Evolutionary conservation across 37 sponge, comb jelly and placozoan species (phyloP), one percentile per base, ranked within the genome.

Genomic region (Tethya wilhelma): DNA sequence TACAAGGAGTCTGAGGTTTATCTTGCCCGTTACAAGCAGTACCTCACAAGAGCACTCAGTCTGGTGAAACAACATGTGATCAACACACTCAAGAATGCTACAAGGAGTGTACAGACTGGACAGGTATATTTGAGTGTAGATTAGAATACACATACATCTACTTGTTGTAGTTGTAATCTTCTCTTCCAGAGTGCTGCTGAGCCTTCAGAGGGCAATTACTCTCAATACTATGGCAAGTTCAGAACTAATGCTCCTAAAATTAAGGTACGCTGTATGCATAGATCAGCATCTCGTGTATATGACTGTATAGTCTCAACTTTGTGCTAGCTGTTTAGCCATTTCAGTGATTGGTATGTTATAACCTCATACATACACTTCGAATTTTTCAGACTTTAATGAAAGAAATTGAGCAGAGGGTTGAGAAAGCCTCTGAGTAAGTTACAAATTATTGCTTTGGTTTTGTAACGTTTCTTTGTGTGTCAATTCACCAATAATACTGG

Each of bases 1-100:
- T 99, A 87, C 78, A 94, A 99, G 87, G 99, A 99, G 59, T 94
- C 97, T 4, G 76, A 80, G 32, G 83, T 93, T n/a, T 96, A 99
- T 56, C 59, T 93, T 31, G 93, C 90, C 14, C 74, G 95, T 6
- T 99, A 90, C 75, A 85, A 80, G 69, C 99, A 88, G 69, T 85
- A 83, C 44, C 90, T 89, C 45, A 82, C 91, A 4, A 63, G 93
- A 30, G 93, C 99, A 23, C 80, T 99, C 44, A 78, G 70, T 32
- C 72, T 94, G 22, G 58, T 99, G 43, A 90, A 90, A 60, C 82
- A 84, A 43, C 89, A 92, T 45, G 85, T 96, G 22, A 82, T 90
- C 19, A 64, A 53, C 60, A 83, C 83, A 4, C 62, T 99, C 2
- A 89, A 66, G 45, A 49, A 46, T 17, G 83, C 90, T 32, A 96